Evolutionary conservation across 1,140 invertebrate genomes (phyloP), one percentile per base, ranked within the genome.

Genomic region (Globodera rostochiensis): DNA sequence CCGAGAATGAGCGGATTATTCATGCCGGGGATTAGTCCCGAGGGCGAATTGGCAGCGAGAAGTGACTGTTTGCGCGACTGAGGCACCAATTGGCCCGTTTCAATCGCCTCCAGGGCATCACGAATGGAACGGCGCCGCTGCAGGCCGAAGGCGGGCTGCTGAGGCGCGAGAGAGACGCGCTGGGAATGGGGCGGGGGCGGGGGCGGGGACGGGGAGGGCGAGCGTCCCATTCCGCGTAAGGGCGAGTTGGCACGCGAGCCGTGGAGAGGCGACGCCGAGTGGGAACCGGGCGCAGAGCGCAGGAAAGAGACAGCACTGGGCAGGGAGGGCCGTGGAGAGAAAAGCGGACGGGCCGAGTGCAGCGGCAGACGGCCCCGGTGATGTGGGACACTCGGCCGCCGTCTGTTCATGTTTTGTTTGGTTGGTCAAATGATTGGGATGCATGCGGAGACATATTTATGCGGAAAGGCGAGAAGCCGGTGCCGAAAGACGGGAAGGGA

Each of bases 91-190:
- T 80, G 71, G 8, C 80, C 80, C 36, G 50, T 74, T 36, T 81
- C 80, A n/a, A 81, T 81, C 36, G 74, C 70, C 53, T 60, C n/a
- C 21, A 81, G 67, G 11, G 80, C 74, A 19, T 77, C 80, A 9
- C 80, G 50, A 60, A 81, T 81, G 46, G 80, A 81, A 25, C 80
- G 76, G 47, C 80, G 66, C 21, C 73, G 73, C 25, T 71, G 69
- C 8, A 71, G 46, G 0, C 69, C 46, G 15, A 47, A 45, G 6
- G 21, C 9, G 36, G 69, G 69, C 5, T 71, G n/a, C n/a, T 47
- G 69, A 21, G 25, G 69, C 69, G 69, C 25, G 25, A 71, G 69
- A 11, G 21, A 71, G n/a, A 47, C 25, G 69, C 69, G 69, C n/a
- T 36, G 69, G 4, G 46, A 47, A 8, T 36, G 69, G n/a, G 69